Base-by-base conservation (phyloP, 2,797 vertebrate species). In the Lophius americanus region DNA sequence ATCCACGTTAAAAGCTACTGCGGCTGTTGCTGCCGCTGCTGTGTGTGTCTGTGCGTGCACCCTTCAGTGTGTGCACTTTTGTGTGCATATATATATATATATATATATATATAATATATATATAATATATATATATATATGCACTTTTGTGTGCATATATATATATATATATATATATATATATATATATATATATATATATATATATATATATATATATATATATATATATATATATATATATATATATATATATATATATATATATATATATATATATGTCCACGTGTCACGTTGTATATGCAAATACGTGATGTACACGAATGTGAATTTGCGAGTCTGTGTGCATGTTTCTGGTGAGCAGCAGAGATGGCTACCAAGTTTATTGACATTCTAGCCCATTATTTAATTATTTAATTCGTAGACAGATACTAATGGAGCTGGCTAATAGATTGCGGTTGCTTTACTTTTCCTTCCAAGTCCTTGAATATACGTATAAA, bases 1-100 rank as follows among this genome's bases (percentile, higher is more conserved):
- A 95, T 94, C 93, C 92, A 88, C 89, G 90, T 93, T 94, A 93
- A 94, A 93, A 94, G 93, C 93, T 93, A 91, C 92, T 93, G 92
- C 87, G 86, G 89, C 89, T 91, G 88, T 83, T 84, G 79, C 70
- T 88, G 76, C 68, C 42, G 56, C n/a, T 12, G 51, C 63, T 78
- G 77, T 53, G 75, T 60, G 65, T 46, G 77, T 10, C 41, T 41
- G 59, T 52, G 48, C 37, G 41, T 50, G 56, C 44, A 36, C 10
- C 39, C 11, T 50, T 41, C 23, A 37, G 37, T 32, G 33, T n/a
- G 51, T 39, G 56, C 64, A 42, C 23, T 33, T 48, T 32, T 11
- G 46, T 60, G 41, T 42, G 8, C 9, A 9, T 33, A 13, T 38
- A 14, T 44, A n/a, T 37, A 9, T 38, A 13, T 44, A 5, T 38